Conservation (phyloP, 2,113 vertebrate genomes). For the Nyctibius bracteatus region DNA sequence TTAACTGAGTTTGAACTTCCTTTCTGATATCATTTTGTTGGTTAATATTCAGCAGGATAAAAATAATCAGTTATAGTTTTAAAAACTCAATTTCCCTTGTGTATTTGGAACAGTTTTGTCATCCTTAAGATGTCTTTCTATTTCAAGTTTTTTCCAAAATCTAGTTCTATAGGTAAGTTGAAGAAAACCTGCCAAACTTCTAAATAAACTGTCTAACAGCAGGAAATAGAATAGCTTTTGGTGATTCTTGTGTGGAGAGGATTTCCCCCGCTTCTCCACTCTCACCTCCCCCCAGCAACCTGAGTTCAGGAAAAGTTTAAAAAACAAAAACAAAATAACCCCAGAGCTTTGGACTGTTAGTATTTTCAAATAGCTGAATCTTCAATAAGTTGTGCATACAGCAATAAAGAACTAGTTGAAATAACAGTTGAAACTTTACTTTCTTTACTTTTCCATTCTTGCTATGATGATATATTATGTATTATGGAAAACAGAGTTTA, state of each 20-base stretch:
- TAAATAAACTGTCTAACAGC: not conserved
- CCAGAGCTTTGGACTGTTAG: not conserved
- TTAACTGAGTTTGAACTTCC: not conserved
- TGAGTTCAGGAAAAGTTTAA: not conserved
- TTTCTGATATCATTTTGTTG: not conserved
- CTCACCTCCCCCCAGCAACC: not conserved
- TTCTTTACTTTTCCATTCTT: not conserved
- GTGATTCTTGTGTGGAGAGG: not conserved
- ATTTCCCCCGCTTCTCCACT: not conserved
- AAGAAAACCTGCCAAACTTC: not conserved
- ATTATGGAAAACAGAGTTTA: not conserved
- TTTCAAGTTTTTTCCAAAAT: not conserved
- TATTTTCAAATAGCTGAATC: not conserved
- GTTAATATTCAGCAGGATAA: not conserved
- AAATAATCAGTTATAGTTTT: not conserved
- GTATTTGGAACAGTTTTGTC: not conserved
- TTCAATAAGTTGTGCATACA: not conserved
- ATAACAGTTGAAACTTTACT: not conserved
- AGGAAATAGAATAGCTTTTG: not conserved
- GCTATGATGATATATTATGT: not conserved
- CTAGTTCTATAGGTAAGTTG: not conserved
- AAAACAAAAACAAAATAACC: not conserved
- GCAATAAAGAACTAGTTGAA: not conserved
- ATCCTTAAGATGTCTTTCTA: not conserved
- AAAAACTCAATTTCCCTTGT: not conserved